Percentiles rank a stretch among this genome's conserved stretches.
phyloP scores from a whole-genome alignment of 1,140 invertebrate species.

The Bombus difficillimus region DNA sequence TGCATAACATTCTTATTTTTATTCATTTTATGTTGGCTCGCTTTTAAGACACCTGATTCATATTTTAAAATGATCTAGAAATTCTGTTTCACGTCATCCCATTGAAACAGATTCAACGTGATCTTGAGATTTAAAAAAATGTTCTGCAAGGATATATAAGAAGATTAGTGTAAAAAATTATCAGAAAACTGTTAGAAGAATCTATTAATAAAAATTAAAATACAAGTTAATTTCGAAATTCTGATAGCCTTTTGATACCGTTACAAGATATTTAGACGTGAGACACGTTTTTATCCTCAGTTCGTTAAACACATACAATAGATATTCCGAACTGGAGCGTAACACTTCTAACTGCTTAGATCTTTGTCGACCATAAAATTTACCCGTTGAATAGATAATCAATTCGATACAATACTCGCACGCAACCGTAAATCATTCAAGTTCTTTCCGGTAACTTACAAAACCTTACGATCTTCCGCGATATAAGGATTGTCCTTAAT shows the following conservation, averaged over 20 bases:
- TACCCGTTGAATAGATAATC: conserved; percentile 7
- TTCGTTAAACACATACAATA: conserved; percentile 16
- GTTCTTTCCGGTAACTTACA: neutral
- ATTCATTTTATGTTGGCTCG: neutral
- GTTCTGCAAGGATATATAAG: neutral
- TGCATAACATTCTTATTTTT: neutral
- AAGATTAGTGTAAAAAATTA: neutral
- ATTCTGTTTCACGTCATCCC: neutral
- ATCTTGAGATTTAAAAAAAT: neutral
- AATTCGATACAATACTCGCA: conserved; percentile 12
- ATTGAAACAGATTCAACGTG: neutral
- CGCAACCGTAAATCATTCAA: neutral
- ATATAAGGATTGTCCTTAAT: neutral
- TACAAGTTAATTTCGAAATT: neutral
- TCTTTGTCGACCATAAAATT: conserved; percentile 37
- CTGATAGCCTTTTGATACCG: neutral
- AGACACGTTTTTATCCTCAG: neutral
- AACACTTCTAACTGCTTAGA: neutral
- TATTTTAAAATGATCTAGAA: neutral
- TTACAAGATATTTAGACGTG: neutral
- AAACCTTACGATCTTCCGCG: neutral
- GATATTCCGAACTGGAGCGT: conserved; percentile 24
- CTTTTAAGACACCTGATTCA: neutral
- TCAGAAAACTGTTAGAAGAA: neutral
- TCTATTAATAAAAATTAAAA: neutral